Evolutionary conservation across 2,888 invertebrate species (phyloP).

Genomic region (Drosophila kuntzei): DNA sequence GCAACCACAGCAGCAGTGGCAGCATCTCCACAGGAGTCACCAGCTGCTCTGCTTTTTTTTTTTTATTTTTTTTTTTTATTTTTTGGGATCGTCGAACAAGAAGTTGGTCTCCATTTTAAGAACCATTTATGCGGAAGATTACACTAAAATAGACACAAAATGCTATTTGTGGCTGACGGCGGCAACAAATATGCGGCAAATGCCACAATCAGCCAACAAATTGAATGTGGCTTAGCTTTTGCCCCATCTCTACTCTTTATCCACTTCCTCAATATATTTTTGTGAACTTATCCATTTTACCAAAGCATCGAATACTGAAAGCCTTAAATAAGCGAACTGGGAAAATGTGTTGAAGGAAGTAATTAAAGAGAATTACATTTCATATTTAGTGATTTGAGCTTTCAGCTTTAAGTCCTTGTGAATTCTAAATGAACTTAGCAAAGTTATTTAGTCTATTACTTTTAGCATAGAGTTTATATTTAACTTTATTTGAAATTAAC

Average conservation of each 20-base stretch:
- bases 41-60: constrained; percentile 1
- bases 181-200: constrained; percentile 46
- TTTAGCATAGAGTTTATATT: background rate
- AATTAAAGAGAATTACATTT: background rate
- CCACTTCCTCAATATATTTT: background rate
- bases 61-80: background rate
- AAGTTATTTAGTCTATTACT: too few relatives aligned
- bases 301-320: constrained; percentile 3
- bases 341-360: background rate
- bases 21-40: constrained; percentile 11
- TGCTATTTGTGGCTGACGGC: constrained; percentile 60
- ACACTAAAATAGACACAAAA: constrained; percentile 79
- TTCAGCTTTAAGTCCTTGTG: background rate
- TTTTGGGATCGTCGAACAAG: constrained; percentile 3
- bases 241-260: background rate
- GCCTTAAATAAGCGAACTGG: background rate
- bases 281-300: constrained; percentile 21
- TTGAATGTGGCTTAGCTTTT: constrained; percentile 27
- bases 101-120: constrained; percentile 28
- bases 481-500: background rate
- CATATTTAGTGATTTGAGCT: too few relatives aligned
- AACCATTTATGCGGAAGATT: constrained; percentile 77
- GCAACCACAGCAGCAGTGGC: constrained; percentile 41
- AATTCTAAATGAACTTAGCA: background rate
- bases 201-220: constrained; percentile 45